phyloP scores from a whole-genome alignment of 2,797 vertebrate genomes.

The Leptodactylus fallax region DNA sequence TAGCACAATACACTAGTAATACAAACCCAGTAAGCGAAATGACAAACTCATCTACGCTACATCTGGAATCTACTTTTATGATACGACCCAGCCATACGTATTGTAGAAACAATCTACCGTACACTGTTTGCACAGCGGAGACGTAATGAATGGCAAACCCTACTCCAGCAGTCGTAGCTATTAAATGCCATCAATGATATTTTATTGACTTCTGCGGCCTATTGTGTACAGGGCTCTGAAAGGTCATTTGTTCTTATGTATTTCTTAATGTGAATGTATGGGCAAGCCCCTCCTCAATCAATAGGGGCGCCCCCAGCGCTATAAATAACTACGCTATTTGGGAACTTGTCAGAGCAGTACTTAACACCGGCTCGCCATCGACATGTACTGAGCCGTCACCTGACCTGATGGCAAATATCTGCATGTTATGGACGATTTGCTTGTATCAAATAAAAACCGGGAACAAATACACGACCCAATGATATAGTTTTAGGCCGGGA shows the following conservation, averaged over 20 bases:
- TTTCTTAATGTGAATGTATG: conserved; percentile 1
- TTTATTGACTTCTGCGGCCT: conserved; percentile 7
- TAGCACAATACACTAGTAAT: too few relatives aligned
- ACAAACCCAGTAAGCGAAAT: neutral
- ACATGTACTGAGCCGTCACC: too few relatives aligned
- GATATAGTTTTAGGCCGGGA: too few relatives aligned
- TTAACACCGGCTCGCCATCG: too few relatives aligned
- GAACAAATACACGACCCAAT: too few relatives aligned
- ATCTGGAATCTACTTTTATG: neutral
- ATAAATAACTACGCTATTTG: conserved; percentile 26
- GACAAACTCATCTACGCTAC: neutral
- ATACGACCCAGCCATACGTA: neutral
- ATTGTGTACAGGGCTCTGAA: neutral
- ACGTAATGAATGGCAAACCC: neutral
- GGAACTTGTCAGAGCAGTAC: neutral
- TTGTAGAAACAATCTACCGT: neutral
- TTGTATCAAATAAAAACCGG: too few relatives aligned
- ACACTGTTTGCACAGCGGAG: neutral
- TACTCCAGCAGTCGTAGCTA: neutral
- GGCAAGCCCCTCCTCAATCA: neutral
- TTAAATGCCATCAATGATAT: conserved; percentile 25
- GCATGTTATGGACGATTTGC: too few relatives aligned
- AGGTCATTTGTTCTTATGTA: conserved; percentile 9
- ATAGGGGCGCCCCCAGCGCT: neutral
- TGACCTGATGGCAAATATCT: too few relatives aligned